A percentile compares a stretch with the other conserved stretches of the same genome.
Evolutionary conservation across 2,888 invertebrate genomes (phyloP).

Genomic region (Noctua comes): DNA sequence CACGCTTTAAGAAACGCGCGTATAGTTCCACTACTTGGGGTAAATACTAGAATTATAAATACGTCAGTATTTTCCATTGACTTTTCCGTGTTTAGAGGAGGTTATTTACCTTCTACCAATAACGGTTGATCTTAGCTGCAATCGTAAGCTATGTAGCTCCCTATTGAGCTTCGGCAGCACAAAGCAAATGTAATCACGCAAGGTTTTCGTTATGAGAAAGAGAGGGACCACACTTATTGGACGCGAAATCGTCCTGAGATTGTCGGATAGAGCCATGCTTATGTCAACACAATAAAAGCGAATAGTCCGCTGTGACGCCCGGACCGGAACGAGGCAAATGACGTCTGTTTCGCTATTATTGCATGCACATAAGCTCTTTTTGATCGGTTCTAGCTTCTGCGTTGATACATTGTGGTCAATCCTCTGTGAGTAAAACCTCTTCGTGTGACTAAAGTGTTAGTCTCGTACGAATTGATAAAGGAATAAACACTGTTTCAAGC

Average conservation of each 20-base stretch:
- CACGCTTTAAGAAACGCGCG: slow-evolving; percentile 26
- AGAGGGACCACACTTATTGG: too few species aligned
- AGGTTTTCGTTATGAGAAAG: neutral
- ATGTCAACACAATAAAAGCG: neutral
- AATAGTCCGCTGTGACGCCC: neutral
- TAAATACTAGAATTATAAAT: slow-evolving; percentile 38
- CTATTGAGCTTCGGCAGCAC: neutral
- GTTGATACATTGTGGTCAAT: neutral
- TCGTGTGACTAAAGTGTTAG: neutral
- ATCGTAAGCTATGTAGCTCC: slow-evolving; percentile 2
- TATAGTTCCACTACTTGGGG: slow-evolving; percentile 35
- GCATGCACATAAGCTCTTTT: neutral
- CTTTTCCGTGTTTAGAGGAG: slow-evolving; percentile 44
- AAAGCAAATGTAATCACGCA: neutral
- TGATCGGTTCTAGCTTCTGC: neutral
- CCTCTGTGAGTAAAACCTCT: neutral
- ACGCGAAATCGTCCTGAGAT: too few species aligned
- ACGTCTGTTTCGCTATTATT: neutral
- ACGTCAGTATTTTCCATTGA: slow-evolving; percentile 41
- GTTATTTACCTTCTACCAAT: slow-evolving; percentile 41
- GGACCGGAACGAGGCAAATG: neutral
- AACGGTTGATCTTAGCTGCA: slow-evolving; percentile 6
- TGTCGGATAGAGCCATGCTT: neutral
- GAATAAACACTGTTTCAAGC: too few species aligned
- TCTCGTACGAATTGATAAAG: slow-evolving; percentile 1